Percentiles rank a stretch among this genome's conserved stretches.
phyloP scores from a whole-genome alignment of 2,113 vertebrate species.

The Pomatostomus ruficeps region DNA sequence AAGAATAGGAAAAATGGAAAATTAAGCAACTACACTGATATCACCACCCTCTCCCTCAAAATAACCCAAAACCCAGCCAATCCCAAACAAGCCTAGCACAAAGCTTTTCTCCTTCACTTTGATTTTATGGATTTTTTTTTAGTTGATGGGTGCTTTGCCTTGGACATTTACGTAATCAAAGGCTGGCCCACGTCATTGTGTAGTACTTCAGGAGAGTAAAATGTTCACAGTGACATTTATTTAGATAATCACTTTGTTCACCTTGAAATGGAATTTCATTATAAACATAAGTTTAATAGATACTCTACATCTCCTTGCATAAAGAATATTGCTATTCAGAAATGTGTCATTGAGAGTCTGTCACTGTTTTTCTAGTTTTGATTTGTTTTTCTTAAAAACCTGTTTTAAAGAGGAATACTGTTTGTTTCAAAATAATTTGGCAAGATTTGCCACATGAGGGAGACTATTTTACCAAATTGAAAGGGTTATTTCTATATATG shows the following conservation, averaged over 20 bases:
- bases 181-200: not conserved
- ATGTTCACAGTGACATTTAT: not conserved
- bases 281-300: not conserved
- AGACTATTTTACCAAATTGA: not conserved
- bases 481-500: not conserved
- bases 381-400: not conserved
- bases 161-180: constrained; percentile 5
- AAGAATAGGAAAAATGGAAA: constrained; percentile 51
- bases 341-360: not conserved
- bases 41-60: not conserved
- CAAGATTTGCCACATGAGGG: not conserved
- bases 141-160: not conserved
- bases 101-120: not conserved
- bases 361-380: not conserved
- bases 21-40: constrained; percentile 18
- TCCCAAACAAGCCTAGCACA: not conserved
- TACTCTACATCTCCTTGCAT: not conserved
- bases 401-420: not conserved
- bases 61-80: not conserved
- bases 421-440: not conserved
- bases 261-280: constrained; percentile 3
- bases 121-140: not conserved
- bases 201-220: not conserved
- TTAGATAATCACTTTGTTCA: not conserved
- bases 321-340: not conserved